Base-by-base conservation (phyloP, 92 coral and sea anemone species). In the Isaurus tuberculatus region DNA sequence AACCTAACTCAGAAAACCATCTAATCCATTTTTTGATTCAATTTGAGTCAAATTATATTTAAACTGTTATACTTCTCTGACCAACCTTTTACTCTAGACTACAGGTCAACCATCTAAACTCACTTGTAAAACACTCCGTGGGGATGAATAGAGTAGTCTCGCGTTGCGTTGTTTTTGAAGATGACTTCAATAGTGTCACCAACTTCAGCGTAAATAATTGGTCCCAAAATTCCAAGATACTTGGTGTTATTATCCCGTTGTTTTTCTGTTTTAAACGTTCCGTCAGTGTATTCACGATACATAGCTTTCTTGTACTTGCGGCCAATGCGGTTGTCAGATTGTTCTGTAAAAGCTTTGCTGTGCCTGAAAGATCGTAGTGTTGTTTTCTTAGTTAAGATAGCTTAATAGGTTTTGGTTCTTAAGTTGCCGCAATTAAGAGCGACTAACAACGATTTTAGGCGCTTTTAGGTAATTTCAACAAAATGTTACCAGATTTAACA, bases 151-250 rank as follows among this genome's bases (percentile, higher is more conserved):
- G 98, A 95, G 68, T 87, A 95, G 15, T 68, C 73, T 9, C 91
- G 70, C 10, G 83, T 20, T 0, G 98, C 98, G 23, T 17, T 73
- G 90, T 95, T 95, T 71, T 89, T 93, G 72, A 95, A 95, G 48
- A 78, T 87, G 48, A 95, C 92, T 81, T 91, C 89, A 46, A 95
- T 91, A 13, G 91, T 95, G 73, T 95, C 98, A 20, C 97, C 98
- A 72, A 95, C 95, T 84, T 95, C 98, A n/a, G 98, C 98, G 57
- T 88, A 88, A 28, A 95, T 72, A 34, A 88, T 91, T 0, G 98
- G 98, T 23, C 98, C 98, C 85, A 95, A 83, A 15, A 95, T 58
- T 63, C 98, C 98, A 43, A 95, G 86, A 64, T 93, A 90, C 17
- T 73, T 75, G 11, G 91, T 75, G 68, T 17, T 40, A 28, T 32